phyloP scores from a whole-genome alignment of 2,113 vertebrate species.

The Tympanuchus pallidicinctus region DNA sequence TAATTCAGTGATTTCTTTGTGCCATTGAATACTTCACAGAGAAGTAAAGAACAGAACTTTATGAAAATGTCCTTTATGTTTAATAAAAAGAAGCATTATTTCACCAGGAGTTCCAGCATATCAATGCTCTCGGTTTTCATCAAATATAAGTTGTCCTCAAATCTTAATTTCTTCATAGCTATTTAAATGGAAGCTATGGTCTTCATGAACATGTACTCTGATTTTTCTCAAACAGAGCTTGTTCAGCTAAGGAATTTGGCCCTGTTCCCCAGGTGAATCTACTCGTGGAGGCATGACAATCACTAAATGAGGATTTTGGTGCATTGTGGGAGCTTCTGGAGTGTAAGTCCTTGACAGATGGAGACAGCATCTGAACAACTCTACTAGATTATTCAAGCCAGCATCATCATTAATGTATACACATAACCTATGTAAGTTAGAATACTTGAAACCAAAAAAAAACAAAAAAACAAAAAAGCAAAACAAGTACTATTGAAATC shows the following conservation, averaged over 20 bases:
- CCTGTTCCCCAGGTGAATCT: background rate
- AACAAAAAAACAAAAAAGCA: background rate
- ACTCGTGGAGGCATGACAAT: background rate
- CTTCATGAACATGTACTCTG: background rate
- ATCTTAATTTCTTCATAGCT: background rate
- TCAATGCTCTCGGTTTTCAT: background rate
- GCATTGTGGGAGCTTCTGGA: conserved; percentile 4
- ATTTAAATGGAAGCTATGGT: background rate
- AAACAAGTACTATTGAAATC: background rate
- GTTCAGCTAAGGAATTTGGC: background rate
- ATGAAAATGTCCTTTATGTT: background rate
- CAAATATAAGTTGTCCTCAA: background rate
- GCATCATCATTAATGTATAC: background rate
- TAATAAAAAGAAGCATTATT: background rate
- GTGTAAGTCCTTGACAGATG: background rate
- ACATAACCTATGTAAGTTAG: background rate
- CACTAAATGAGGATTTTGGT: background rate
- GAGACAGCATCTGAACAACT: background rate
- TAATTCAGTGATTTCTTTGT: background rate
- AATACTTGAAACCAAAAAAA: background rate
- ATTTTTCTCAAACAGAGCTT: background rate
- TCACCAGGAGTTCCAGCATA: background rate
- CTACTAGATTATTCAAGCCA: background rate
- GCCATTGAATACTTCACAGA: background rate
- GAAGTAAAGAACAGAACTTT: background rate